These are phyloP conservation scores for Lagodon rhomboides DNA, from an alignment of 2,797 vertebrate species.

Conservation along the genomic window DNA sequence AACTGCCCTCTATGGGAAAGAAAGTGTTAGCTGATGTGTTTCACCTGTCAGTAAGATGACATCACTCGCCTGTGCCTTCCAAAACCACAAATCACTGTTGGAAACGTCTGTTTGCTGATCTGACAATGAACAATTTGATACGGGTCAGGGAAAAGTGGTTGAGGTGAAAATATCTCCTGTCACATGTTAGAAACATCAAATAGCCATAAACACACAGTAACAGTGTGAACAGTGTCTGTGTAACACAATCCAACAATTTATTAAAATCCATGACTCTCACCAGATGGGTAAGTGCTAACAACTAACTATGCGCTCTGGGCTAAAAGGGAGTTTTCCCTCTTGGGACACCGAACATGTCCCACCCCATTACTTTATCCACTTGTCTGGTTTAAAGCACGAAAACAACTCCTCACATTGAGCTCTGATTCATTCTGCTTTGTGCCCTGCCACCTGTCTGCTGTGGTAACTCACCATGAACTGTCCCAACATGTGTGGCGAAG, in stretches of 20 bases:
- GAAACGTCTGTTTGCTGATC: background rate
- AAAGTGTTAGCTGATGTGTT: too few species aligned
- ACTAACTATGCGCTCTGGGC: background rate
- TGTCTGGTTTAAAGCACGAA: background rate
- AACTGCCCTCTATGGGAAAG: too few species aligned
- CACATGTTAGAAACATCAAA: background rate
- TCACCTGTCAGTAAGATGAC: too few species aligned
- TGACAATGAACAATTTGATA: background rate
- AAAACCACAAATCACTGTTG: background rate
- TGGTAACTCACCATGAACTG: background rate
- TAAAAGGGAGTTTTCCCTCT: background rate
- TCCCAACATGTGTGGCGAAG: background rate
- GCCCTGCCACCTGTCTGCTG: background rate
- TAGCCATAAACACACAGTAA: background rate
- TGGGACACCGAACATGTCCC: background rate
- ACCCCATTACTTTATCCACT: background rate
- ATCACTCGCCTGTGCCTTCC: too few species aligned
- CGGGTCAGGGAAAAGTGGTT: background rate
- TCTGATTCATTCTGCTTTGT: background rate
- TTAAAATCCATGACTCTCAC: background rate
- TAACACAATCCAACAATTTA: background rate
- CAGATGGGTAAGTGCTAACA: background rate
- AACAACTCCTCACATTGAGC: background rate
- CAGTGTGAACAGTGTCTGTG: background rate
- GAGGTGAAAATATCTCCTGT: background rate